Conservation (phyloP, 2,113 vertebrate species). For the Cettia cetti region DNA sequence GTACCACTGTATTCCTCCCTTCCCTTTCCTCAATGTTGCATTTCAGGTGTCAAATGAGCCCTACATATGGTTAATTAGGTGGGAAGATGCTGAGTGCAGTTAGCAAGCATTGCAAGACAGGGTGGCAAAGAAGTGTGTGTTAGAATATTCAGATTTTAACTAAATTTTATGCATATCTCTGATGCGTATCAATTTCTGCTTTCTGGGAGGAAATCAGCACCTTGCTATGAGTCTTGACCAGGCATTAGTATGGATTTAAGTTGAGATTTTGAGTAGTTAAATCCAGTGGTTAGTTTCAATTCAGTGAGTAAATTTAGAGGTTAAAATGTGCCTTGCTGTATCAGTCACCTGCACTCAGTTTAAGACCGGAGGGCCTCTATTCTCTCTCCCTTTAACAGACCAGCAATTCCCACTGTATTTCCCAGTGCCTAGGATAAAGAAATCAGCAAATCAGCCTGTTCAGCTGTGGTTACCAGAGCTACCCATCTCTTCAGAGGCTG, state of each 20-base stretch:
- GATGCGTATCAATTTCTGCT: not conserved
- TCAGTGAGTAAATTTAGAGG: not conserved
- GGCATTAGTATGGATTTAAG: not conserved
- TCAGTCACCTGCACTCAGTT: not conserved
- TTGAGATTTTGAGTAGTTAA: not conserved
- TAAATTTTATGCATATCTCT: not conserved
- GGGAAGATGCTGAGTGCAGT: not conserved
- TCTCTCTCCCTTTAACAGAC: not conserved
- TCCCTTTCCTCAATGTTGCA: not conserved
- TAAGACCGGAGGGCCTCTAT: rapidly evolving
- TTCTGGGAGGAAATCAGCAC: not conserved
- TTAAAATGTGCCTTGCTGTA: not conserved
- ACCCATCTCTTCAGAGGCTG: not conserved
- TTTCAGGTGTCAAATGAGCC: not conserved
- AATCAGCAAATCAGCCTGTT: not conserved
- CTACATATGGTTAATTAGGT: not conserved
- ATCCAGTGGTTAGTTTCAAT: not conserved
- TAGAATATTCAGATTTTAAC: not conserved
- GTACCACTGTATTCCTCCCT: not conserved
- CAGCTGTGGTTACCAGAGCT: not conserved
- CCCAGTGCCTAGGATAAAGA: not conserved
- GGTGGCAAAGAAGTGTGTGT: rapidly evolving
- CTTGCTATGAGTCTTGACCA: not conserved
- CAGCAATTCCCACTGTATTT: not conserved
- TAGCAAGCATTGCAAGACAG: not conserved